Base-by-base conservation (phyloP, 2,113 vertebrate genomes). In the Chionodraco myersi region DNA sequence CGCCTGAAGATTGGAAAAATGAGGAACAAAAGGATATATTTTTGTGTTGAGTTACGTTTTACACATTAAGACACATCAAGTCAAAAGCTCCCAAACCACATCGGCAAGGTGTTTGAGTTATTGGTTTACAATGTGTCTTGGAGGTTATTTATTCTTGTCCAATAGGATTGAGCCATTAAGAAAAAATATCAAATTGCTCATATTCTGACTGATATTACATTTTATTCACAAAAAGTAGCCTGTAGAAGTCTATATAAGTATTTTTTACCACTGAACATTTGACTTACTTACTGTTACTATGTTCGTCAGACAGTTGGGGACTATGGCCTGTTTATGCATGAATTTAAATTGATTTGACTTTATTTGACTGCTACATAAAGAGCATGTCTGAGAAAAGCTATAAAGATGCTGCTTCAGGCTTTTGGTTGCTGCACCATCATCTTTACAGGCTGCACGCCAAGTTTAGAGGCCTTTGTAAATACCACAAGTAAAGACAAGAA, bases 401-500 rank as follows among this genome's bases (percentile, higher is more conserved):
- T 61, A 62, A n/a, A 64, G 72, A 72, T 1, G 7, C 79, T 13
- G 79, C 41, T 36, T 16, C 65, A 21, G 58, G 49, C 61, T 72
- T n/a, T 41, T 11, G 44, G 16, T 47, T 53, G 18, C 70, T 77
- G 45, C 71, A 44, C 21, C 75, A 13, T 57, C 11, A 6, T 66
- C 59, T 76, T 36, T 70, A 16, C 57, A 0, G 68, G 26, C 69
- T 60, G 4, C 75, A 45, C 4, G 66, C 70, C 59, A 62, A 26
- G 54, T 77, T 83, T n/a, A 12, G 41, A 61, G 48, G 44, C 65
- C 76, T 87, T 66, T 36, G 83, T 79, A 85, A 86, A 79, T 21
- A 83, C 83, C 76, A 21, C 86, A 80, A 81, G 80, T 49, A 77
- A 88, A 44, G 74, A 87, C 80, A 86, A 89, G 86, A 90, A 91